Base-by-base conservation (phyloP, 2,113 vertebrate genomes). In the Channa argus region DNA sequence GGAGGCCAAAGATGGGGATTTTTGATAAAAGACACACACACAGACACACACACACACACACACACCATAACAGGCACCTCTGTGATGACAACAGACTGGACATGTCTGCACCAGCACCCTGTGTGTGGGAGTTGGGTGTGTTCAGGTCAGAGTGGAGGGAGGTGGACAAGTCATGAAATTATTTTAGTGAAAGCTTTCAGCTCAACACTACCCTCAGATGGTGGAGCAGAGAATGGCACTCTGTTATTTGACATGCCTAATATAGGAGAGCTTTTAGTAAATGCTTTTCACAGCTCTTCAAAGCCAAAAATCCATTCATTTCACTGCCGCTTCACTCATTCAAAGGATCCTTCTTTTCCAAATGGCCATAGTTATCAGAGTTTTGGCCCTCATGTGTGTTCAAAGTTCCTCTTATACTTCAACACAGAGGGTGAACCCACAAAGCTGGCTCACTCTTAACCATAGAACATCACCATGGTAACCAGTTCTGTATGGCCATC, bases 141-240 rank as follows among this genome's bases (percentile, higher is more conserved):
- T 33, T 34, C 65, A 59, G 71, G 74, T 81, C 74, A 62, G 65
- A 44, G 52, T 47, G 64, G 62, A 39, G 45, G 45, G 59, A 63
- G 61, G 34, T 6, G 5, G 12, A 53, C 53, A 6, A 44, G 12
- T n/a, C 69, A 38, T 65, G 53, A 39, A 49, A 44, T 41, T 15
- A 58, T 53, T 53, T 58, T 6, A 36, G 4, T 5, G 47, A 13
- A 15, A 45, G 75, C 72, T 50, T 84, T 73, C 49, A 90, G 88
- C 85, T 83, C 86, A 92, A 92, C 74, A 92, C 71, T 91, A 90
- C 33, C 86, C 88, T 75, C 91, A 81, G 61, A 89, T 91, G 92
- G 91, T 8, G 50, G 83, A 90, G 88, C 74, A 88, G 12, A 62
- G 70, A 71, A 84, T 6, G 12, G 24, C 63, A 58, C 15, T 0